These are phyloP conservation scores for Drosophila ananassae DNA, from an alignment of 1,140 invertebrate genomes.

Conservation along the genomic window DNA sequence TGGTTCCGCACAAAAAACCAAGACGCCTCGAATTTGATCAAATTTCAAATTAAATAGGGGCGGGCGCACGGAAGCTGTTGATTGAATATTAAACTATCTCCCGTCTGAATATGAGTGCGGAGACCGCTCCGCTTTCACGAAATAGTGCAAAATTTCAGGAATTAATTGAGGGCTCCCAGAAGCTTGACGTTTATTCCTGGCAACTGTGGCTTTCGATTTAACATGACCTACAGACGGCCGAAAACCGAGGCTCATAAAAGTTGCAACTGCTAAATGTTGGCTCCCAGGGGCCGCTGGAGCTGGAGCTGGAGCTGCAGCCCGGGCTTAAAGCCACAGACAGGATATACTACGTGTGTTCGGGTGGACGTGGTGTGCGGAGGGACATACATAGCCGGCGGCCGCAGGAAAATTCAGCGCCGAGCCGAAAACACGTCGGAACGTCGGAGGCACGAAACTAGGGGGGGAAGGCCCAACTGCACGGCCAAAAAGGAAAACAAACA, in stretches of 20 bases:
- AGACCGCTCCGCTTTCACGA: background rate
- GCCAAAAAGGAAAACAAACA: constrained; percentile 1
- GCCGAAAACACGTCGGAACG: constrained; percentile 25
- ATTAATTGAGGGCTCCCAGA: background rate
- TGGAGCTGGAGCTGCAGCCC: background rate
- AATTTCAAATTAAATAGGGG: constrained; percentile 23
- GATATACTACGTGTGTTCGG: constrained; percentile 16
- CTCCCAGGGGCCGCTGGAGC: constrained; percentile 2
- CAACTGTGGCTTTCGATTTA: background rate
- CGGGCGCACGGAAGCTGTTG: background rate
- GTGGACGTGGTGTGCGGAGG: background rate
- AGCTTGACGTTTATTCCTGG: background rate
- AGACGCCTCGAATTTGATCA: constrained; percentile 26
- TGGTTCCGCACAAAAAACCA: constrained; percentile 3
- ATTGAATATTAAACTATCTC: constrained; percentile 19
- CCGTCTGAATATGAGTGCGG: background rate
- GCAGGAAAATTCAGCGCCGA: constrained; percentile 24
- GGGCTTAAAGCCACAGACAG: constrained; percentile 18
- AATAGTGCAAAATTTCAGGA: too few relatives aligned
- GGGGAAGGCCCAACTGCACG: constrained; percentile 11
- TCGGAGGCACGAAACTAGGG: constrained; percentile 29
- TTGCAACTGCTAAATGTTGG: constrained; percentile 41
- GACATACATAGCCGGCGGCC: constrained; percentile 36
- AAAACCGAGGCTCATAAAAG: constrained; percentile 11
- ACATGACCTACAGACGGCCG: constrained; percentile 5